Base-by-base conservation (phyloP, 2,888 invertebrate species). In the Dryobota labecula region DNA sequence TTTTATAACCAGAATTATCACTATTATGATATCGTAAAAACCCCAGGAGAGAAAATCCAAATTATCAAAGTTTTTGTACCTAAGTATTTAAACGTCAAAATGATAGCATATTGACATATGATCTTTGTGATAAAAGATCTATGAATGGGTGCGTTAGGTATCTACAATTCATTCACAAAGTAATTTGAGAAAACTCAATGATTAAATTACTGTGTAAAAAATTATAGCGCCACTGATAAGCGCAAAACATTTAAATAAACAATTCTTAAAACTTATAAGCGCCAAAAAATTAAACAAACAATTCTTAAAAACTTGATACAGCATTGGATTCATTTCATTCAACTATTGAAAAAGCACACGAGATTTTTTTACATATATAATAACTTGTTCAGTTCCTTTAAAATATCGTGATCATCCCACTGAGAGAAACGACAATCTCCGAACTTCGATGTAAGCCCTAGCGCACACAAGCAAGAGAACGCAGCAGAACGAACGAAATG, bases 401-500 rank as follows among this genome's bases (percentile, higher is more conserved):
- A 47, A 74, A 64, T 30, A 9, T 49, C 6, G 1, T 47, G 13
- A 24, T 60, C 20, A 33, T 2, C 4, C 1, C 2, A 36, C 18
- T 30, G 43, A 75, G 13, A 13, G 1, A 49, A 75, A 47, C 18
- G 13, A 13, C 5, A 9, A 18, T 43, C 27, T 70, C 33, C 30
- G 5, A 36, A 54, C 18, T 53, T 24, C 36, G 3, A 53, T 49
- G 56, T 70, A 66, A 68, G 68, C 54, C 60, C n/a, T 45, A 58
- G 49, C 18, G 58, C 72, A 67, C 72, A 66, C 47, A 49, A 65
- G 49, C 66, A 15, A 20, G 41, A 43, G 43, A 72, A 53, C 57
- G 30, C 56, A 79, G 43, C 58, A 70, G 51, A 78, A 70, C 70
- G 24, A 73, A 72, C 62, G 24, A 43, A 72, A 53, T 49, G 41